phyloP scores from a whole-genome alignment of 2,113 vertebrate species.

The Felis chaus region DNA sequence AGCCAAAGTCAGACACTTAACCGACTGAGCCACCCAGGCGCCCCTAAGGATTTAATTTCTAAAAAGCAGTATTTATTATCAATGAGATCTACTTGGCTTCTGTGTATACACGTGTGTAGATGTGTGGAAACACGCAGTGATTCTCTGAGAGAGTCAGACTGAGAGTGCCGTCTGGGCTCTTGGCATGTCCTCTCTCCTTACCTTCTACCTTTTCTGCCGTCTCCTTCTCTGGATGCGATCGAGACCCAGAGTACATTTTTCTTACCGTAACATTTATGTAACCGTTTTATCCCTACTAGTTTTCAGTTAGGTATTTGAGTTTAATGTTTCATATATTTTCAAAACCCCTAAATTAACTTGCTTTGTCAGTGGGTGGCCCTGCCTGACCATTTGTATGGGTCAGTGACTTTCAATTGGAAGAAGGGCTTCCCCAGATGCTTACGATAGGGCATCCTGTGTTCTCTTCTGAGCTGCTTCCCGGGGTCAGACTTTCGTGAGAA shows the following conservation, averaged over 20 bases:
- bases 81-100: background rate
- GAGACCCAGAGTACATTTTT: background rate
- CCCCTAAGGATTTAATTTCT: background rate
- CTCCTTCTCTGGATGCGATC: background rate
- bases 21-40: too few relatives aligned
- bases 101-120: accelerated
- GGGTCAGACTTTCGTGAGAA: background rate
- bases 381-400: background rate
- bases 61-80: background rate
- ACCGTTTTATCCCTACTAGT: background rate
- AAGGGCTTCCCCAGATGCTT: background rate
- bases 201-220: background rate
- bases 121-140: background rate
- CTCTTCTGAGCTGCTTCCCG: background rate
- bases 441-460: constrained; percentile 25
- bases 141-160: background rate
- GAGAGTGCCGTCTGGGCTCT: background rate
- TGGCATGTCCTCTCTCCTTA: background rate
- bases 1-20: too few relatives aligned
- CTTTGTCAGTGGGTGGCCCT: constrained; percentile 18
- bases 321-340: background rate
- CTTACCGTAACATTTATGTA: background rate
- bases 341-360: background rate
- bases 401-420: constrained; percentile 30
- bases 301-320: background rate